A percentile compares a stretch with the other conserved stretches of the same genome.
phyloP scores from a whole-genome alignment of 2,113 vertebrate species.

The Eulacestoma nigropectus region DNA sequence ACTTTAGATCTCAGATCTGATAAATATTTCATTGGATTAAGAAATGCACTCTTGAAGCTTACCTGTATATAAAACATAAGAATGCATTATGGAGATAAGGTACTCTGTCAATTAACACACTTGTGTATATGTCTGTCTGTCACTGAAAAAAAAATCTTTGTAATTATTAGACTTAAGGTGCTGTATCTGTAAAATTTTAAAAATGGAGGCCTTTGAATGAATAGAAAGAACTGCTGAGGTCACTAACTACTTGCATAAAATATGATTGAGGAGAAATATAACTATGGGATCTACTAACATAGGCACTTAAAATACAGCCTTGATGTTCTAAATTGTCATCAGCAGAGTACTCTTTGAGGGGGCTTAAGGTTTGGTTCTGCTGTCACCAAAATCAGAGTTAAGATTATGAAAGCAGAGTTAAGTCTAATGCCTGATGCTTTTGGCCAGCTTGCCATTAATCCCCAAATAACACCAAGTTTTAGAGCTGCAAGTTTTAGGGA shows the following conservation, averaged over 20 bases:
- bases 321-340: background rate
- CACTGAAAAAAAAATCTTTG: background rate
- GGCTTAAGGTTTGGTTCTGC: background rate
- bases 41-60: constrained; percentile 54
- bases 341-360: fast-evolving
- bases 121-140: constrained; percentile 18
- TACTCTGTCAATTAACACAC: constrained; percentile 63
- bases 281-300: background rate
- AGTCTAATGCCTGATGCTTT: background rate
- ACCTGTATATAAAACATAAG: constrained; percentile 42
- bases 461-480: fast-evolving
- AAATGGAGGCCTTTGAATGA: background rate
- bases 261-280: background rate
- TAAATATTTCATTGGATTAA: constrained; percentile 67
- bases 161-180: constrained; percentile 24
- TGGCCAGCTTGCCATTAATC: background rate
- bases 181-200: background rate
- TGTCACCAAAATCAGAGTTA: background rate
- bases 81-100: constrained; percentile 24
- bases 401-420: background rate
- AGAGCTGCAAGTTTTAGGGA: background rate
- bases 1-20: constrained; percentile 55
- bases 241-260: background rate
- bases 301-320: background rate
- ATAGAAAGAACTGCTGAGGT: background rate